A percentile compares a stretch with the other conserved stretches of the same genome.
These are phyloP conservation scores for Nannobrachium achirus DNA, from an alignment of 2,113 vertebrate genomes.

Conservation along the genomic window DNA sequence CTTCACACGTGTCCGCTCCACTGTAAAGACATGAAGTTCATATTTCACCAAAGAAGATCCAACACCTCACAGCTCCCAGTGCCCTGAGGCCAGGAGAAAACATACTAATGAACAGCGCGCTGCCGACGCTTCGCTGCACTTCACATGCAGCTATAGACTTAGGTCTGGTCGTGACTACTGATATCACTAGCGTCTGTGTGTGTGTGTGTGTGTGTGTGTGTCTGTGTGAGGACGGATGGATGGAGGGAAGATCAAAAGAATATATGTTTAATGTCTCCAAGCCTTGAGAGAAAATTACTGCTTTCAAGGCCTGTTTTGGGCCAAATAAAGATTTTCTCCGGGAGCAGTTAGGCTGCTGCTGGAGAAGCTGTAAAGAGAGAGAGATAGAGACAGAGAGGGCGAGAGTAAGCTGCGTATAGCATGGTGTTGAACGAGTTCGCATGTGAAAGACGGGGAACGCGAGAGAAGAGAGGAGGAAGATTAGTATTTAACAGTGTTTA, in stretches of 20 bases:
- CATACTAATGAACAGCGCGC: slow-evolving; percentile 42
- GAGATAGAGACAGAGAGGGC: not conserved
- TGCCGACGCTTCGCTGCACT: slow-evolving; percentile 25
- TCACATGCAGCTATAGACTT: slow-evolving; percentile 13
- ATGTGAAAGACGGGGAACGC: not conserved
- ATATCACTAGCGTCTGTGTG: not conserved
- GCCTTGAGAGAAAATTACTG: too few species aligned
- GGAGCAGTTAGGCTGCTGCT: too few species aligned
- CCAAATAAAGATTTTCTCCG: too few species aligned
- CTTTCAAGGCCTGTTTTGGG: too few species aligned
- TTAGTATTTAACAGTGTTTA: not conserved
- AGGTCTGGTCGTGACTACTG: not conserved
- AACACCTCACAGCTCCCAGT: too few species aligned
- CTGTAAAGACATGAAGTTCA: slow-evolving; percentile 22
- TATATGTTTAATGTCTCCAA: too few species aligned
- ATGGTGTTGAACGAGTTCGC: not conserved
- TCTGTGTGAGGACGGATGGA: not conserved
- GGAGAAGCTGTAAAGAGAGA: not conserved
- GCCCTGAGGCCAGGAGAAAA: slow-evolving; percentile 41
- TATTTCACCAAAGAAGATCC: not conserved
- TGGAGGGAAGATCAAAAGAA: too few species aligned
- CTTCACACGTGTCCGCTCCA: not conserved
- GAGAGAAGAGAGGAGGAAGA: not conserved
- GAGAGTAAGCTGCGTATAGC: not conserved
- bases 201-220: slow-evolving; percentile 8